Evolutionary conservation across 2,113 vertebrate genomes (phyloP).

Genomic region (Epinephelus fuscoguttatus): DNA sequence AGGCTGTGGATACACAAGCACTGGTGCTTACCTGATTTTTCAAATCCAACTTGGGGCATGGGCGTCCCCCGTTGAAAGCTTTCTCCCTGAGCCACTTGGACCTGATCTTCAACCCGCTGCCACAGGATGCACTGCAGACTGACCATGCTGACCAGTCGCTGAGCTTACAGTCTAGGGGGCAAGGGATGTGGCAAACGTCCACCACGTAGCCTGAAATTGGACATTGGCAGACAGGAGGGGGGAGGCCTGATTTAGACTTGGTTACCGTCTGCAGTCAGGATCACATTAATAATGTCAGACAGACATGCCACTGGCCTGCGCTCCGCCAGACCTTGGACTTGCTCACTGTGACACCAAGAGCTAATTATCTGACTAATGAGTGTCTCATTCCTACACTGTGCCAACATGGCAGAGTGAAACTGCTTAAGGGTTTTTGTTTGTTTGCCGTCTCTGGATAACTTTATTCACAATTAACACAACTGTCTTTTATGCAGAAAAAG

Average conservation of each 20-base stretch:
- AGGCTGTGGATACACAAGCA: not conserved
- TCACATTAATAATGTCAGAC: constrained; percentile 56
- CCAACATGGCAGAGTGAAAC: constrained; percentile 6
- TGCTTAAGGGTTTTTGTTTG: constrained; percentile 8
- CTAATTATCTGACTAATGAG: constrained; percentile 74
- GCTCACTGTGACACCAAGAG: constrained; percentile 58
- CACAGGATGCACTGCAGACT: constrained; percentile 92
- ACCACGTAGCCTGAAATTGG: constrained; percentile 90
- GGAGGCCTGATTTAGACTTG: constrained; percentile 42
- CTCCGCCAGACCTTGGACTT: constrained; percentile 58
- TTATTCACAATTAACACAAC: not conserved
- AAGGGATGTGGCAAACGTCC: constrained; percentile 91
- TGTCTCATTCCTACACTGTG: constrained; percentile 39
- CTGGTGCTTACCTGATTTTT: constrained; percentile 93
- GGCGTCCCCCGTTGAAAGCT: constrained; percentile 95
- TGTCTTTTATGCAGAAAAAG: not conserved
- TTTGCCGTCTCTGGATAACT: not conserved
- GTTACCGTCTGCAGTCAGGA: constrained; percentile 35
- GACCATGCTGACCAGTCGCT: constrained; percentile 97
- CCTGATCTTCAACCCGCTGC: constrained; percentile 90
- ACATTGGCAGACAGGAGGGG: constrained; percentile 54
- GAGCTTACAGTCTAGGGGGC: constrained; percentile 96
- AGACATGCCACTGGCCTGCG: constrained; percentile 34
- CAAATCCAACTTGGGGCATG: constrained; percentile 95
- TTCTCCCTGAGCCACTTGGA: constrained; percentile 97